Percentiles rank a stretch among this genome's conserved stretches.
Evolutionary conservation across 2,797 vertebrate species (phyloP).

Genomic region (Sebastes iracundus): DNA sequence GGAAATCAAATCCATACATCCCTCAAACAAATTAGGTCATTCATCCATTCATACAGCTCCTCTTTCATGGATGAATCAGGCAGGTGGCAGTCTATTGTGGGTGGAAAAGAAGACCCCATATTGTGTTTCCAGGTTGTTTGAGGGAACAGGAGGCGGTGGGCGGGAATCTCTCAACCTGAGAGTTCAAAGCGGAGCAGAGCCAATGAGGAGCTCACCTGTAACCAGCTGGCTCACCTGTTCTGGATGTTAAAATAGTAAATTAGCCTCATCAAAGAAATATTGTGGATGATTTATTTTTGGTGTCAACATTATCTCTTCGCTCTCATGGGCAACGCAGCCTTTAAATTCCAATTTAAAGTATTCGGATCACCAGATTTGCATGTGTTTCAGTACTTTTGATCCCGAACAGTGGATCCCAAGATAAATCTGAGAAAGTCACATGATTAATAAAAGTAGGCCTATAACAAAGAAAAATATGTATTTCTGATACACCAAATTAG

Average conservation of each 20-base stretch:
- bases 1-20: conserved; percentile 37
- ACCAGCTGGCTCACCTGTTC: background rate
- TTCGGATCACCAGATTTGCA: background rate
- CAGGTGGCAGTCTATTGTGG: conserved; percentile 65
- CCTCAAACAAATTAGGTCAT: conserved; percentile 53
- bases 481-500: background rate
- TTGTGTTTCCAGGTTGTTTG: conserved; percentile 64
- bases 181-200: conserved; percentile 44
- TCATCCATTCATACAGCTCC: conserved; percentile 45
- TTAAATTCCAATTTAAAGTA: background rate
- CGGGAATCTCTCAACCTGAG: conserved; percentile 8
- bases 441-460: background rate
- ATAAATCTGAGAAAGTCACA: background rate
- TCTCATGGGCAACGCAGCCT: background rate
- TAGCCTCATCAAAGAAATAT: background rate
- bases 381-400: background rate
- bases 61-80: conserved; percentile 68
- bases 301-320: background rate
- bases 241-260: background rate
- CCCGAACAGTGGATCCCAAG: background rate
- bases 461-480: background rate
- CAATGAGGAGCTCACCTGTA: conserved; percentile 7
- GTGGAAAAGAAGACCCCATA: conserved; percentile 36
- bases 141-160: conserved; percentile 27
- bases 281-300: background rate